phyloP scores from a whole-genome alignment of 2,888 invertebrate genomes.

The Saturnia japonica region DNA sequence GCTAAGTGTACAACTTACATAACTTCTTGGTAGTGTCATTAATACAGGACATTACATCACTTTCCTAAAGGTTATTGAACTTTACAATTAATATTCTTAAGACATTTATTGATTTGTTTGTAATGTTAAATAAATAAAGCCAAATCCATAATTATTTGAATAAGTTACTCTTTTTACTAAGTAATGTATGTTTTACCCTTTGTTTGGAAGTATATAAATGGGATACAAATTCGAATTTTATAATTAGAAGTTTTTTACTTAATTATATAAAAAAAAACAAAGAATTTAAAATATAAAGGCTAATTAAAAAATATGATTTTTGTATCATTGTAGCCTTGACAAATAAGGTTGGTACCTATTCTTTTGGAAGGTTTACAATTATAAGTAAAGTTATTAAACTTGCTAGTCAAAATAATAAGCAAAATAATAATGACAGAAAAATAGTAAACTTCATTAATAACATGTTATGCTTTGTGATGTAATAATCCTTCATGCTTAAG shows the following conservation, averaged over 20 bases:
- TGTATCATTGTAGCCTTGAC: neutral
- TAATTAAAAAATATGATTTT: neutral
- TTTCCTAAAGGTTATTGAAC: neutral
- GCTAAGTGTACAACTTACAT: conserved; percentile 8
- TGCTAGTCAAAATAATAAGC: neutral
- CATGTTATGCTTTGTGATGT: neutral
- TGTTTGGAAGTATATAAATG: neutral
- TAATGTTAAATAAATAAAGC: too few species aligned
- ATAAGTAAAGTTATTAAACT: neutral
- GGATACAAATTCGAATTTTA: neutral
- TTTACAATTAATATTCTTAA: neutral
- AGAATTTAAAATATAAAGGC: too few species aligned
- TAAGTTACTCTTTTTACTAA: too few species aligned
- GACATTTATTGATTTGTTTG: neutral
- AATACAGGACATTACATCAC: conserved; percentile 7
- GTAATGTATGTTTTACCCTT: too few species aligned
- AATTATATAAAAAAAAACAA: too few species aligned
- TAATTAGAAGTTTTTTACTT: too few species aligned
- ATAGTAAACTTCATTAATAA: neutral
- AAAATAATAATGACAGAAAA: neutral
- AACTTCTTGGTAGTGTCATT: conserved; percentile 6
- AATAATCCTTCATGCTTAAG: neutral
- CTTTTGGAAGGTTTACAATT: neutral
- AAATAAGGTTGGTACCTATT: neutral
- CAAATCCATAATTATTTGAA: too few species aligned